A percentile compares a stretch with the other conserved stretches of the same genome.
phyloP scores from a whole-genome alignment of 2,797 vertebrate genomes.

The Betta splendens region DNA sequence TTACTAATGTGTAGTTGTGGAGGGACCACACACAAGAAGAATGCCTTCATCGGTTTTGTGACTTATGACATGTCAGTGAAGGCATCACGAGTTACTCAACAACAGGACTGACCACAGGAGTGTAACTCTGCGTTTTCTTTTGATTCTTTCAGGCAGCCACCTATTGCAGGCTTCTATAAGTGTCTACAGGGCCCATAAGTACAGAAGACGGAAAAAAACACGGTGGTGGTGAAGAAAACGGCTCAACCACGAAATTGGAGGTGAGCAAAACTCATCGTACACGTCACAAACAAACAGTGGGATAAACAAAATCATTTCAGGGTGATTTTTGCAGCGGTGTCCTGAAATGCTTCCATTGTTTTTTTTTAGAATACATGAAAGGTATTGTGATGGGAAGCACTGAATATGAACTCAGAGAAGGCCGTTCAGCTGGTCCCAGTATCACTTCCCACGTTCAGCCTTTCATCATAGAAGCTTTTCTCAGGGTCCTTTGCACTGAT shows the following conservation, averaged over 20 bases:
- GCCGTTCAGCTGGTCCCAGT: background rate
- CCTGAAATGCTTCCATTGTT: background rate
- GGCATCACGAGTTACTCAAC: slow-evolving; percentile 1
- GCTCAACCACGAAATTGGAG: background rate
- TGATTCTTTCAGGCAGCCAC: background rate
- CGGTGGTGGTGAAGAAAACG: background rate
- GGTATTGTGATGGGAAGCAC: slow-evolving; percentile 10
- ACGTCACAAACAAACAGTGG: too few species aligned
- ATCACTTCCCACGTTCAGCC: slow-evolving; percentile 3
- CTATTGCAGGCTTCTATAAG: background rate
- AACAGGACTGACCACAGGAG: slow-evolving; percentile 13
- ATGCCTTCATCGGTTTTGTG: slow-evolving; percentile 6
- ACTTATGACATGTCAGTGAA: slow-evolving; percentile 3
- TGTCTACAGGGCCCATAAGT: background rate
- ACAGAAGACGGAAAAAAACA: slow-evolving; percentile 6
- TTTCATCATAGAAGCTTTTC: background rate
- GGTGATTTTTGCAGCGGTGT: slow-evolving; percentile 1
- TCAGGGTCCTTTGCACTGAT: background rate
- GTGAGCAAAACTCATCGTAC: background rate
- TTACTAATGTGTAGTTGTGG: slow-evolving; percentile 24
- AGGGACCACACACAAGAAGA: slow-evolving; percentile 36
- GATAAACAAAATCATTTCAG: too few species aligned
- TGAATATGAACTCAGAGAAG: background rate
- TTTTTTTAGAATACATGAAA: background rate
- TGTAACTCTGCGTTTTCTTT: slow-evolving; percentile 7